These are phyloP conservation scores for Orchesellides sinensis DNA, from an alignment of 2,888 invertebrate species.

Conservation along the genomic window DNA sequence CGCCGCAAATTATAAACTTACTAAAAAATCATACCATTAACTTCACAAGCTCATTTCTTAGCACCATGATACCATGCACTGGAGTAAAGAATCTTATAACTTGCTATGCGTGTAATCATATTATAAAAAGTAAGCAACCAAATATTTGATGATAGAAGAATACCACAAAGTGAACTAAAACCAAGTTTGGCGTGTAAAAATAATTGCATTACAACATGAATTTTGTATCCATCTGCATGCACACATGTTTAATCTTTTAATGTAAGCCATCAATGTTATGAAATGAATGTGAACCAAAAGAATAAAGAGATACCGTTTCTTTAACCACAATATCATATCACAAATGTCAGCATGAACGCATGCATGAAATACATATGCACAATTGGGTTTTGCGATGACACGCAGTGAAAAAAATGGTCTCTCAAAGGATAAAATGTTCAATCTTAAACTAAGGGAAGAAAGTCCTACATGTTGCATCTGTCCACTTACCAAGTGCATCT, in stretches of 20 bases:
- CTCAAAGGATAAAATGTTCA: background rate
- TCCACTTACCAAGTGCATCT: conserved; percentile 12
- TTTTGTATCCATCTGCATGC: conserved; percentile 6
- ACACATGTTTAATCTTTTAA: too few relatives aligned
- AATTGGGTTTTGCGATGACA: background rate
- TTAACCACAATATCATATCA: conserved; percentile 19
- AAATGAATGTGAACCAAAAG: background rate
- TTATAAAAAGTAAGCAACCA: background rate
- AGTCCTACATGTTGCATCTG: conserved; percentile 1
- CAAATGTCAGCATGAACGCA: background rate
- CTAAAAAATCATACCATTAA: background rate
- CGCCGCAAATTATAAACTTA: conserved; percentile 30
- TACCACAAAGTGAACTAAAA: background rate
- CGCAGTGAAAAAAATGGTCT: background rate
- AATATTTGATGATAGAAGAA: background rate
- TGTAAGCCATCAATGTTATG: too few relatives aligned
- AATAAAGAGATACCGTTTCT: conserved; percentile 42
- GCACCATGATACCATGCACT: conserved; percentile 26
- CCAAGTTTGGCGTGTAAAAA: conserved; percentile 14
- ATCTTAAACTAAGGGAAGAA: too few relatives aligned
- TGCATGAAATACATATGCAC: background rate
- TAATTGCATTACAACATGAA: conserved; percentile 43
- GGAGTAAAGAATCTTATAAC: conserved; percentile 20
- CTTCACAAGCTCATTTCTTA: background rate
- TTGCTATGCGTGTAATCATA: conserved; percentile 39